Evolutionary conservation across 2,113 vertebrate species (phyloP).

Genomic region (Chlorodrepanis virens): DNA sequence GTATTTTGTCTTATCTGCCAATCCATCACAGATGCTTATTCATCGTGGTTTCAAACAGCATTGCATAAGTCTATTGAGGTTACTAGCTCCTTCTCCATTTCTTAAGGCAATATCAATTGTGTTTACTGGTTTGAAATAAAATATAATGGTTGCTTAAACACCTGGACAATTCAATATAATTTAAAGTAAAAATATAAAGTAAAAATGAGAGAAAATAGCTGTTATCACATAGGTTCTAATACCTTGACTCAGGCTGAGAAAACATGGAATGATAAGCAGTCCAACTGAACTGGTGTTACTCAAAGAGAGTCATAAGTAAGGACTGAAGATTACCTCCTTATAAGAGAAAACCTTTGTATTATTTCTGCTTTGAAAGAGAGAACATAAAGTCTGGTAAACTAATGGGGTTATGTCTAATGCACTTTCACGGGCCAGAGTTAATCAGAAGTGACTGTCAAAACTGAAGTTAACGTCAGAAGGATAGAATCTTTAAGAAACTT

Average conservation of each 20-base stretch:
- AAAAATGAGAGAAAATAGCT: not conserved
- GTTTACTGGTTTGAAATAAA: not conserved
- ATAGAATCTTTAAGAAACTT: not conserved
- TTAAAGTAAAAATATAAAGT: not conserved
- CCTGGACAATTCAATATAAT: too few species aligned
- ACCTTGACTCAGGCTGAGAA: not conserved
- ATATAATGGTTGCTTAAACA: not conserved
- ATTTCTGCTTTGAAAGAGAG: not conserved
- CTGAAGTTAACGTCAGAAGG: not conserved
- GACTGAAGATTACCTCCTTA: not conserved
- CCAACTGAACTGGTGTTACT: not conserved
- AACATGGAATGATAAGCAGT: not conserved
- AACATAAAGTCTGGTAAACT: not conserved
- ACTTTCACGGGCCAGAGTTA: not conserved
- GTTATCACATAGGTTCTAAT: not conserved
- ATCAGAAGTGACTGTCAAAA: not conserved
- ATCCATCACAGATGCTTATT: not conserved
- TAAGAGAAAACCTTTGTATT: not conserved
- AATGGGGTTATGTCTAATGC: not conserved
- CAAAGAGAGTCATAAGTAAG: not conserved
- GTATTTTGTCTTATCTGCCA: not conserved
- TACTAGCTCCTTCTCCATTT: not conserved
- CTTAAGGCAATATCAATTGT: not conserved
- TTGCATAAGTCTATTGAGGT: not conserved
- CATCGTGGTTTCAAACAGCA: not conserved